Percentiles rank a stretch among this genome's conserved stretches.
Evolutionary conservation across 2,797 vertebrate genomes (phyloP).

Genomic region (Hemibagrus guttatus): DNA sequence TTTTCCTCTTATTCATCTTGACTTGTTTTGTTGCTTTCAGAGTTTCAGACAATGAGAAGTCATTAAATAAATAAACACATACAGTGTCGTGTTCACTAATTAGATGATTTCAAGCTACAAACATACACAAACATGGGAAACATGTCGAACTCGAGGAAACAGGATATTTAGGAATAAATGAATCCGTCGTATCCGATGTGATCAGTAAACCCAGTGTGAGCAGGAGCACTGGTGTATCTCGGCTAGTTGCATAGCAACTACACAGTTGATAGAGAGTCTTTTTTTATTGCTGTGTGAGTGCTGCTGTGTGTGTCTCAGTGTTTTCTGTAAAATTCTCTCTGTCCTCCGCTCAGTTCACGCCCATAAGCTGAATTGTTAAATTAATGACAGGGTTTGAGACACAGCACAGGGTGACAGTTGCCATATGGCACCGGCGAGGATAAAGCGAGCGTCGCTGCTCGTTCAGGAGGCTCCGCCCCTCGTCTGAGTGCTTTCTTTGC

Average conservation of each 20-base stretch:
- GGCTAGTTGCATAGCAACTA: background rate
- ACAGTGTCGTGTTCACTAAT: background rate
- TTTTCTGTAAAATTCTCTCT: background rate
- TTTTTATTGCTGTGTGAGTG: too few relatives aligned
- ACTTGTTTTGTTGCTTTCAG: background rate
- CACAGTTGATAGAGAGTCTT: background rate
- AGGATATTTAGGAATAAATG: background rate
- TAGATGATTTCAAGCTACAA: background rate
- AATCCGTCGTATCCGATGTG: background rate
- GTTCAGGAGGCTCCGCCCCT: background rate
- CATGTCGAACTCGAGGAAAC: too few relatives aligned
- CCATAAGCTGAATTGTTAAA: conserved; percentile 1
- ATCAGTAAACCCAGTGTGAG: background rate
- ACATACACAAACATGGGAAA: background rate
- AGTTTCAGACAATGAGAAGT: background rate
- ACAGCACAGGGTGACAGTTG: conserved; percentile 21
- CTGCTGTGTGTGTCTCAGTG: background rate
- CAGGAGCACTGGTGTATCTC: background rate
- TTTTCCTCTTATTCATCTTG: background rate
- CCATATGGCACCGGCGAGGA: conserved; percentile 25
- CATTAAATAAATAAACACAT: background rate
- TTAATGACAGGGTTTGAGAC: background rate
- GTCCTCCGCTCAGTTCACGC: background rate
- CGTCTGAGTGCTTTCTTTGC: conserved; percentile 36
- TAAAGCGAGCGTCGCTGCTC: background rate